Base-by-base conservation (phyloP, 2,113 vertebrate genomes). In the Tetrao urogallus region DNA sequence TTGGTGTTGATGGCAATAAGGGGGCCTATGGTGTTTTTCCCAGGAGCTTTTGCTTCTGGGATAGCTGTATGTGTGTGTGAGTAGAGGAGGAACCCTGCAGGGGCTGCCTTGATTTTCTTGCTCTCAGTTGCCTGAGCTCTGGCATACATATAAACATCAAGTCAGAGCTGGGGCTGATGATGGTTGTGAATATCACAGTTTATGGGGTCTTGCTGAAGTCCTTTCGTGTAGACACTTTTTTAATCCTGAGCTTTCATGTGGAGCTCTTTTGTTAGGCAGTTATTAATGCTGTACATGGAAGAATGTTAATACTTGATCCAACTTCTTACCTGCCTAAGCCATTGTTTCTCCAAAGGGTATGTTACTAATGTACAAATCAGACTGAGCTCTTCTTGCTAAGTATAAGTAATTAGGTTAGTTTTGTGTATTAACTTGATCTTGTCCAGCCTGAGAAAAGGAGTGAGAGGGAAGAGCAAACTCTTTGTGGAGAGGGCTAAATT, bases 1-100 rank as follows among this genome's bases (percentile, higher is more conserved):
- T 1, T 7, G 17, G 47, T 4, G 4, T 13, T 32, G 50, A 3
- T 2, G 0, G 1, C 30, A 2, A 13, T 15, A 2, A n/a, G 38
- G 24, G 3, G 24, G 3, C 8, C 9, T 7, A 28, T 1, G 16
- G 25, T 1, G 22, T 3, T 5, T 8, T 6, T 16, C 10, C 12
- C 21, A 4, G 0, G 1, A 48, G 67, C 34, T 38, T 79, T 27
- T 22, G 40, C 12, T 36, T 14, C 24, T 34, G 63, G 63, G 32
- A 57, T 75, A 74, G 45, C 3, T 8, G 52, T 38, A 38, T 1
- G 1, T 21, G 3, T 10, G 7, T 9, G 25, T 13, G n/a, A 13
- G 56, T 19, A 27, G 28, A 72, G 75, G 16, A 71, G 65, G 45
- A 15, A 65, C 28, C 4, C 48, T 24, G 64, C 2, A 8, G 20